A percentile compares a stretch with the other conserved stretches of the same genome.
Evolutionary conservation across 2,797 vertebrate species (phyloP).

Genomic region (Pangasius larnaudii): DNA sequence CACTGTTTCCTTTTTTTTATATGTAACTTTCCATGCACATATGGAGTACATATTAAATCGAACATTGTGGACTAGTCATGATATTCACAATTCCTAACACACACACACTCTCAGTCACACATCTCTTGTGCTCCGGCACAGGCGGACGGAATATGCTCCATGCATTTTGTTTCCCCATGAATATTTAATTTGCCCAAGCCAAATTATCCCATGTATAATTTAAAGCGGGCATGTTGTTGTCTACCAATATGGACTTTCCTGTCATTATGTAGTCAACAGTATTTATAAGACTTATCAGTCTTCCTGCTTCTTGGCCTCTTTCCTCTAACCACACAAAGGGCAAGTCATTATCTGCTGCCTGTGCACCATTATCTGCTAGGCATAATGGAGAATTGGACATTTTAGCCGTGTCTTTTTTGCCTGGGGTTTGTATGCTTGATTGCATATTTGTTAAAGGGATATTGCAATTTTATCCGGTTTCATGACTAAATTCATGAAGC

Average conservation of each 20-base stretch:
- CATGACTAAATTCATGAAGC: slow-evolving; percentile 37
- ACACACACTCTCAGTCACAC: not conserved
- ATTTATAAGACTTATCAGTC: slow-evolving; percentile 60
- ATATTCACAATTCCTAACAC: not conserved
- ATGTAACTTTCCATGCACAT: not conserved
- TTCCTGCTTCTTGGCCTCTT: slow-evolving; percentile 50
- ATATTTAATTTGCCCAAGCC: slow-evolving; percentile 60
- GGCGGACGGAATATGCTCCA: slow-evolving; percentile 41
- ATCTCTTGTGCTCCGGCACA: slow-evolving; percentile 19
- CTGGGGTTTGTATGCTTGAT: slow-evolving; percentile 32
- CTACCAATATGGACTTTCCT: slow-evolving; percentile 57
- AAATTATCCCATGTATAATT: slow-evolving; percentile 65
- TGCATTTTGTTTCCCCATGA: slow-evolving; percentile 59
- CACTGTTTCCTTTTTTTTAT: slow-evolving; percentile 32
- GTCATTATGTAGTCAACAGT: slow-evolving; percentile 61
- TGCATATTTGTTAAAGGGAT: slow-evolving; percentile 38
- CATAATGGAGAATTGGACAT: slow-evolving; percentile 25
- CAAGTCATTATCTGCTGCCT: slow-evolving; percentile 50
- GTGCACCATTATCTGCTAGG: slow-evolving; percentile 37
- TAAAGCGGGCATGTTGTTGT: slow-evolving; percentile 60
- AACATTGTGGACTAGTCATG: not conserved
- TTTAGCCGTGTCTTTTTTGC: slow-evolving; percentile 17
- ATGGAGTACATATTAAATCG: not conserved
- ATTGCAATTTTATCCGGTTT: slow-evolving; percentile 28
- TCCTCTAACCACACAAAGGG: slow-evolving; percentile 46